These are phyloP conservation scores for Baryphthengus martii DNA, from an alignment of 2,113 vertebrate genomes.

Conservation along the genomic window DNA sequence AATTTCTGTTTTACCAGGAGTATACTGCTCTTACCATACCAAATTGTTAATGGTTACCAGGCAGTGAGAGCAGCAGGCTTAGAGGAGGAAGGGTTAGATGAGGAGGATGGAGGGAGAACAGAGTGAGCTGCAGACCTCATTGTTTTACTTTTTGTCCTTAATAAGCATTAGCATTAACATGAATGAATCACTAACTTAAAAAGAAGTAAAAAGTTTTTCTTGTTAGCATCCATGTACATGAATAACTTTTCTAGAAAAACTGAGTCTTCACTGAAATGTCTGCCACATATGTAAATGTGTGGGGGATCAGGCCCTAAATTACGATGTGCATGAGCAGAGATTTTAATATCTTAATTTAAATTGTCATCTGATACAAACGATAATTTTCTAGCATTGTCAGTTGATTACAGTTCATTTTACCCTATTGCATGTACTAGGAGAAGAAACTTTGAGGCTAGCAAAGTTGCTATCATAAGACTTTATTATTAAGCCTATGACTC, in stretches of 20 bases:
- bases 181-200: not conserved
- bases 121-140: not conserved
- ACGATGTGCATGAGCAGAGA: not conserved
- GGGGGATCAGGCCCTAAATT: not conserved
- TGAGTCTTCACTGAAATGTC: not conserved
- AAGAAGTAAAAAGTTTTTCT: not conserved
- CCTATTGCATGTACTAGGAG: not conserved
- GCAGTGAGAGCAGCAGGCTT: not conserved
- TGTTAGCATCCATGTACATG: not conserved
- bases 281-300: not conserved
- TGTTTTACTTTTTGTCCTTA: not conserved
- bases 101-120: not conserved
- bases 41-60: not conserved
- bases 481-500: conserved; percentile 27
- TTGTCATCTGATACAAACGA: not conserved
- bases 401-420: conserved; percentile 15
- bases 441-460: not conserved
- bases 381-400: not conserved
- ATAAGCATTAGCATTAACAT: not conserved
- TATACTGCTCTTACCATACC: not conserved
- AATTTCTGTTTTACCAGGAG: not conserved
- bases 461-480: conserved; percentile 12
- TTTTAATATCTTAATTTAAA: conserved; percentile 7
- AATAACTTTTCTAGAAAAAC: not conserved
- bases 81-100: not conserved